These are phyloP conservation scores for Ceratosolen fusciceps DNA, from an alignment of 1,140 invertebrate genomes.

Conservation along the genomic window DNA sequence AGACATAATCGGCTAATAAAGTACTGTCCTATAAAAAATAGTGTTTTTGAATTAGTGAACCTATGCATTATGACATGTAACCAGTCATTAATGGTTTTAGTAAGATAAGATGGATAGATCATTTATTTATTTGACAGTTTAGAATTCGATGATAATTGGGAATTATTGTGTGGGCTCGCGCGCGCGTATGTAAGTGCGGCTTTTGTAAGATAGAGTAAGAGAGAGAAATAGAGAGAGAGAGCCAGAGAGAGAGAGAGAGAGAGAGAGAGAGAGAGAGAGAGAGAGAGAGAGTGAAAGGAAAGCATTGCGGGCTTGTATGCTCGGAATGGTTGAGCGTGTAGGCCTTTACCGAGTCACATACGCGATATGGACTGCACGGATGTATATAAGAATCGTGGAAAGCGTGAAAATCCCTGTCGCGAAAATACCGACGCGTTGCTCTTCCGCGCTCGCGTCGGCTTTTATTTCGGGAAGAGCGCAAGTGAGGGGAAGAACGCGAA, in stretches of 20 bases:
- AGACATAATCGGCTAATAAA: background rate
- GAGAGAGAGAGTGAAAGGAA: slow-evolving; percentile 6
- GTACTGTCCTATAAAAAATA: background rate
- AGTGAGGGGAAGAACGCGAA: slow-evolving; percentile 7
- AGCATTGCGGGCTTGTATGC: background rate
- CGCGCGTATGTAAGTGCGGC: no score
- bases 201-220: no score
- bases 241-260: slow-evolving; percentile 1
- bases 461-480: slow-evolving; percentile 4
- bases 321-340: slow-evolving; percentile 20
- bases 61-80: background rate
- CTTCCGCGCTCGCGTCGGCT: background rate
- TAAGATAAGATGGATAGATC: background rate
- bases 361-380: background rate
- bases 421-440: slow-evolving; percentile 1
- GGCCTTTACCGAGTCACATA: background rate
- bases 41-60: background rate
- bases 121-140: background rate
- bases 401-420: slow-evolving; percentile 7
- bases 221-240: no score
- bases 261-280: slow-evolving; percentile 6
- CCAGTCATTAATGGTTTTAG: background rate
- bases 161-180: no score
- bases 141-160: background rate
- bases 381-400: slow-evolving; percentile 1